Evolutionary conservation across 1,140 invertebrate species (phyloP).

Genomic region (Streblospio benedicti): DNA sequence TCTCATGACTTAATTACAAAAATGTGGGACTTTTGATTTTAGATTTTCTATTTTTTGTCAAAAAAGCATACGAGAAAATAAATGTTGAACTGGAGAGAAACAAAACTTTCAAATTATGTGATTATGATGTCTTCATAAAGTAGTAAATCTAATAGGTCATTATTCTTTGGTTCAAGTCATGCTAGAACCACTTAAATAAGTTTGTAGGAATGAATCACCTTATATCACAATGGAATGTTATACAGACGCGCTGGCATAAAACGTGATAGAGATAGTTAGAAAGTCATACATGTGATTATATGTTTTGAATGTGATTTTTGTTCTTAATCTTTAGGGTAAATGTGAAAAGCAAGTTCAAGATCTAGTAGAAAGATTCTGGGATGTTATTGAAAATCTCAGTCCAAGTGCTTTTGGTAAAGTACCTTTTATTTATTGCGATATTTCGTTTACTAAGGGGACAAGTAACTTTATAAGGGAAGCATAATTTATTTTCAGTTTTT

Average conservation of each 20-base stretch:
- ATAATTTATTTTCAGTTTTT: not conserved
- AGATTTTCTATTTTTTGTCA: not conserved
- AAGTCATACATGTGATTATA: not conserved
- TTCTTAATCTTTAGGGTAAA: constrained; percentile 58
- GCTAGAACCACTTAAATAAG: not conserved
- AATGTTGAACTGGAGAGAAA: no score
- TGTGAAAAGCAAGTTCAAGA: constrained; percentile 91
- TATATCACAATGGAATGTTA: not conserved
- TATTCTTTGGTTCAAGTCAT: not conserved
- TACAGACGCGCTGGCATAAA: not conserved
- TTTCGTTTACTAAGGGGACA: no score
- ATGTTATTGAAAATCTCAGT: constrained; percentile 91
- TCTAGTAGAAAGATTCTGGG: constrained; percentile 89
- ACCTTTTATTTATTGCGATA: no score
- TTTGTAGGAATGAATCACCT: not conserved
- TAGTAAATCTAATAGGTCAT: not conserved
- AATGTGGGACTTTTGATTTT: not conserved
- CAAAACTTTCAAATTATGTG: no score
- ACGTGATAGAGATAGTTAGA: not conserved
- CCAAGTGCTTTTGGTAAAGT: constrained; percentile 51
- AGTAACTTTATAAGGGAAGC: not conserved
- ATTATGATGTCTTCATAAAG: not conserved
- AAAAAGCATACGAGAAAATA: not conserved
- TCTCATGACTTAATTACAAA: no score
- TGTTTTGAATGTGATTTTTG: not conserved